phyloP scores from a whole-genome alignment of 2,113 vertebrate genomes.

The Crotalus helleri region DNA sequence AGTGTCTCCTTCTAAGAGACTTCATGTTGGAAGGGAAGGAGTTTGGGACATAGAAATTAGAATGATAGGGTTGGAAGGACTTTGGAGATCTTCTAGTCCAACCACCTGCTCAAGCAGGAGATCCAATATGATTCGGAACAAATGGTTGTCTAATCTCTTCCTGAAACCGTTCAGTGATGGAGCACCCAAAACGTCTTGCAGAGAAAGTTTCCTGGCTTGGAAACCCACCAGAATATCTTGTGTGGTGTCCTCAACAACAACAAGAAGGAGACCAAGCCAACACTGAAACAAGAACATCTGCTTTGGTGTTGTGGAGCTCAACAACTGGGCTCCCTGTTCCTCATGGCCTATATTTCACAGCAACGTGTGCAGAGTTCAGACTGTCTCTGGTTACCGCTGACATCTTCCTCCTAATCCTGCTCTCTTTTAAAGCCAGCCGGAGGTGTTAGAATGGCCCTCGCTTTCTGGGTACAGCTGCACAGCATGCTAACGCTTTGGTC shows the following conservation, averaged over 20 bases:
- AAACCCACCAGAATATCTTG: background rate
- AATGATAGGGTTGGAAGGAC: background rate
- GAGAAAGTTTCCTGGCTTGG: background rate
- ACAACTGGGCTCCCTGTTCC: background rate
- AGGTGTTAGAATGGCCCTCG: background rate
- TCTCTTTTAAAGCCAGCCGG: constrained; percentile 35
- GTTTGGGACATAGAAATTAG: background rate
- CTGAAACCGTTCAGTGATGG: background rate
- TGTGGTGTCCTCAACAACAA: background rate
- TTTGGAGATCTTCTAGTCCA: background rate
- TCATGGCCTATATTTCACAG: constrained; percentile 25
- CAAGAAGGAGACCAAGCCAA: background rate
- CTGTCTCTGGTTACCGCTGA: constrained; percentile 43
- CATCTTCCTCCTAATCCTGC: constrained; percentile 50
- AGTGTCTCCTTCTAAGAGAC: background rate
- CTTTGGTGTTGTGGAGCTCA: too few species aligned
- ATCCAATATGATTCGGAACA: background rate
- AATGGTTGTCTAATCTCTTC: too few species aligned
- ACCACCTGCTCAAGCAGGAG: background rate
- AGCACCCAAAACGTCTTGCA: background rate
- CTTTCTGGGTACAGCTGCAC: constrained; percentile 12
- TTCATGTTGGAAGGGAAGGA: background rate
- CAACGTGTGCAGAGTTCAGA: background rate
- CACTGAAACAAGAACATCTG: background rate
- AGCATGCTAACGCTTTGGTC: background rate